Evolutionary conservation across 2,888 invertebrate genomes (phyloP).

Genomic region (Melanophora roralis): DNA sequence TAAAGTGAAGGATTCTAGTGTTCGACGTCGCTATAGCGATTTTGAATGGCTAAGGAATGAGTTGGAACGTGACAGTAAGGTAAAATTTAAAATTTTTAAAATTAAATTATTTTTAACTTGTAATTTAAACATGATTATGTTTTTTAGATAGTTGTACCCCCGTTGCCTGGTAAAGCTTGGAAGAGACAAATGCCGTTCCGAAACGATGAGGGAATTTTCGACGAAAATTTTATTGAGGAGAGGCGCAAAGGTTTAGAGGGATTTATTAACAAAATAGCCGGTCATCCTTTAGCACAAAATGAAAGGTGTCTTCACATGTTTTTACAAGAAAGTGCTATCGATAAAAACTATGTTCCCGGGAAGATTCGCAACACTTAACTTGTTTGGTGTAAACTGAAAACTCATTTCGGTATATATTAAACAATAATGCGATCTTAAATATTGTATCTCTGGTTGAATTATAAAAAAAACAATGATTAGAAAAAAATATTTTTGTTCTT

Average conservation of each 20-base stretch:
- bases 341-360: conserved; percentile 99
- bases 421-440: too few species aligned
- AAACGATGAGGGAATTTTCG: conserved; percentile 99
- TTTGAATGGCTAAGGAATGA: conserved; percentile 99
- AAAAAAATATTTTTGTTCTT: too few species aligned
- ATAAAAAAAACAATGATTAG: too few species aligned
- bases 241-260: conserved; percentile 97
- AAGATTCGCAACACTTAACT: conserved; percentile 98
- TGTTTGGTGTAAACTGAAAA: too few species aligned
- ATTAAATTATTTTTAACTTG: too few species aligned
- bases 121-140: not conserved
- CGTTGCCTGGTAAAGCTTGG: conserved; percentile 98
- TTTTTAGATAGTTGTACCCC: conserved; percentile 97
- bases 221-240: conserved; percentile 99
- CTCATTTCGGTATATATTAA: too few species aligned
- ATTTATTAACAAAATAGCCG: conserved; percentile 99
- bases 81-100: conserved; percentile 74
- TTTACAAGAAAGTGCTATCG: conserved; percentile 97
- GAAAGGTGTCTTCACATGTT: conserved; percentile 99
- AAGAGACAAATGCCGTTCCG: conserved; percentile 99
- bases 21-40: conserved; percentile 98
- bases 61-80: conserved; percentile 99
- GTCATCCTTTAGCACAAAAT: conserved; percentile 98
- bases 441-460: too few species aligned
- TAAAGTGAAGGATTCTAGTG: conserved; percentile 99